Evolutionary conservation across 1,140 invertebrate genomes (phyloP).

Genomic region (Drosophila pectinifera): DNA sequence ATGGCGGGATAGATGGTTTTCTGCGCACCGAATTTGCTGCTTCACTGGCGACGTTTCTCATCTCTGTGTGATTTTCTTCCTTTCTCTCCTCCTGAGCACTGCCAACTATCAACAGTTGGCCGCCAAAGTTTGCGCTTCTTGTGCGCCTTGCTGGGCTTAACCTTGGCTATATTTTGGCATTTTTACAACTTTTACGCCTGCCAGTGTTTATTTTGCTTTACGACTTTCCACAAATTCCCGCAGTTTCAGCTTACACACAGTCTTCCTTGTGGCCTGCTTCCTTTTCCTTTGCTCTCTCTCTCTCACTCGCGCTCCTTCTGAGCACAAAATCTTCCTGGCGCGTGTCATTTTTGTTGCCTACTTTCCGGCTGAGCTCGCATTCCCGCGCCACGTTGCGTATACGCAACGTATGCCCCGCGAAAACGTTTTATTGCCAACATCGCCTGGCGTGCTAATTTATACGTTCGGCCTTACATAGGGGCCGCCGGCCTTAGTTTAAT

Average conservation of each 20-base stretch:
- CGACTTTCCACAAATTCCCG: slow-evolving; percentile 75
- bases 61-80: not conserved
- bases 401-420: slow-evolving; percentile 57
- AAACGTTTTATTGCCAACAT: slow-evolving; percentile 73
- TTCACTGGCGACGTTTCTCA: slow-evolving; percentile 23
- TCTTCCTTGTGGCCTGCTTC: slow-evolving; percentile 2
- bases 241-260: slow-evolving; percentile 28
- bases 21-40: slow-evolving; percentile 32
- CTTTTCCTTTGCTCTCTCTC: not conserved
- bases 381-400: slow-evolving; percentile 49
- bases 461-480: slow-evolving; percentile 34
- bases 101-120: slow-evolving; percentile 59
- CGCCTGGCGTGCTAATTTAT: slow-evolving; percentile 73
- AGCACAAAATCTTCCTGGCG: slow-evolving; percentile 45
- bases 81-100: slow-evolving; percentile 1
- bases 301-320: not conserved
- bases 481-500: slow-evolving; percentile 49
- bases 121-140: slow-evolving; percentile 23
- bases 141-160: slow-evolving; percentile 8
- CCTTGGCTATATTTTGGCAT: slow-evolving; percentile 63
- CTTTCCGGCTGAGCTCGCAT: slow-evolving; percentile 38
- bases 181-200: slow-evolving; percentile 79
- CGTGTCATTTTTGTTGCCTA: slow-evolving; percentile 76
- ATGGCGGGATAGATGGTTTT: slow-evolving; percentile 26
- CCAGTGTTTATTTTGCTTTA: slow-evolving; percentile 79